Base-by-base conservation (phyloP, 2,888 invertebrate genomes). In the Phrixothrix hirtus region DNA sequence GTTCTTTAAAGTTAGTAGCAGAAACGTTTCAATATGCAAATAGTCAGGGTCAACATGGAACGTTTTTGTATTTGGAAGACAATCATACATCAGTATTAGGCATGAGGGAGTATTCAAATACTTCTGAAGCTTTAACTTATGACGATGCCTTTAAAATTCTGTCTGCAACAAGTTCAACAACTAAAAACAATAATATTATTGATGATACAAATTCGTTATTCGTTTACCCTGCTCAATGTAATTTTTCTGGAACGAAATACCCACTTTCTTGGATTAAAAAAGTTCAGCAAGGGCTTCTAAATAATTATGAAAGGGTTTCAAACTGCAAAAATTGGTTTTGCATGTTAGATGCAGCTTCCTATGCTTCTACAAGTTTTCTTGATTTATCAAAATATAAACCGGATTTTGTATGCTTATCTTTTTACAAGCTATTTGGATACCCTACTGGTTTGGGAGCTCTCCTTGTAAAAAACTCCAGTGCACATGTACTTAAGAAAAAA, bases 31-130 rank as follows among this genome's bases (percentile, higher is more conserved):
- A 81, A 55, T 91, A 87, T 71, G 58, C 59, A 49, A 61, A 67
- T 47, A 38, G 51, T 16, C 47, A 59, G 32, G 69, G 70, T 15
- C 66, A 67, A 49, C 51, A 48, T 42, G 90, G 92, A 1, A 78
- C 81, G 39, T 92, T 94, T 70, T 82, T 85, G 5, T 93, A 95
- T 72, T 78, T 91, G 42, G 83, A 87, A 70, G 95, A 97, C 73
- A 96, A 92, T 71, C 98, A 98, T 72, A 97, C 97, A 0, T 97
- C 97, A 1, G 94, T 95, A 0, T 78, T 97, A 52, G 97, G 98
- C 7, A 87, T 97, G 83, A 80, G 97, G 69, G 90, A 89, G 73
- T 69, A 89, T 43, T 87, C 88, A 1, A 65, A 73, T 53, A 74
- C 81, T 42, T 72, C 84, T 11, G 75, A 78, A 52, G 82, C 84